Evolutionary conservation across 2,888 invertebrate genomes (phyloP).

Genomic region (Gryllus longicercus): DNA sequence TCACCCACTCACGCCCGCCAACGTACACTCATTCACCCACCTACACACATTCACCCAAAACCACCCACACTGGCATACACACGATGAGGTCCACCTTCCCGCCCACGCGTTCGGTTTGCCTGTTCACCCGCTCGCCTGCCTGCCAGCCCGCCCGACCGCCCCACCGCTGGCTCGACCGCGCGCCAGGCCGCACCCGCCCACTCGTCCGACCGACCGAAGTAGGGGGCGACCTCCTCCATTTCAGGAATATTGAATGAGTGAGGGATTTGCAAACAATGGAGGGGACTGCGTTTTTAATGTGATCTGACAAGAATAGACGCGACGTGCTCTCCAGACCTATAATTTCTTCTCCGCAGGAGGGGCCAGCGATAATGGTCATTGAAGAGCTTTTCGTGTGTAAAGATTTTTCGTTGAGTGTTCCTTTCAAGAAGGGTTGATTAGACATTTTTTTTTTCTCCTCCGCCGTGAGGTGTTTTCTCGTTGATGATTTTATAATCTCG

Average conservation of each 20-base stretch:
- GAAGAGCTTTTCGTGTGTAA: neutral
- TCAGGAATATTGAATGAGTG: constrained; percentile 23
- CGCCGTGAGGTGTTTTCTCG: neutral
- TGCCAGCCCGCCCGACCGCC: too few relatives aligned
- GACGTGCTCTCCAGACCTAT: neutral
- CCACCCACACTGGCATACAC: too few relatives aligned
- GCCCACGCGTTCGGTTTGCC: too few relatives aligned
- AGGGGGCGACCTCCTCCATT: constrained; percentile 1
- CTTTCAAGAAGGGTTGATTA: neutral
- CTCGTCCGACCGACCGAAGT: too few relatives aligned
- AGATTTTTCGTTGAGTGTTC: neutral
- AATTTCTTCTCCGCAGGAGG: neutral
- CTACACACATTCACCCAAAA: too few relatives aligned
- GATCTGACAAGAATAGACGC: constrained; percentile 17
- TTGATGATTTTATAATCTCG: constrained; percentile 17
- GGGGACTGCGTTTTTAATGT: neutral
- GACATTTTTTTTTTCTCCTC: neutral
- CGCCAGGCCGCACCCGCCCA: too few relatives aligned
- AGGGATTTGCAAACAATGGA: constrained; percentile 32
- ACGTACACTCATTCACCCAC: too few relatives aligned
- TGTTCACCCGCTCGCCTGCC: too few relatives aligned
- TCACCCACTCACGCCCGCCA: too few relatives aligned
- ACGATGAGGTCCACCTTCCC: too few relatives aligned
- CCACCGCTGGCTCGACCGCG: too few relatives aligned
- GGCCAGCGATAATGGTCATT: constrained; percentile 3